A percentile compares a stretch with the other conserved stretches of the same genome.
Conservation (phyloP, 2,888 invertebrate species). For the Pandemis cinnamomeana region DNA sequence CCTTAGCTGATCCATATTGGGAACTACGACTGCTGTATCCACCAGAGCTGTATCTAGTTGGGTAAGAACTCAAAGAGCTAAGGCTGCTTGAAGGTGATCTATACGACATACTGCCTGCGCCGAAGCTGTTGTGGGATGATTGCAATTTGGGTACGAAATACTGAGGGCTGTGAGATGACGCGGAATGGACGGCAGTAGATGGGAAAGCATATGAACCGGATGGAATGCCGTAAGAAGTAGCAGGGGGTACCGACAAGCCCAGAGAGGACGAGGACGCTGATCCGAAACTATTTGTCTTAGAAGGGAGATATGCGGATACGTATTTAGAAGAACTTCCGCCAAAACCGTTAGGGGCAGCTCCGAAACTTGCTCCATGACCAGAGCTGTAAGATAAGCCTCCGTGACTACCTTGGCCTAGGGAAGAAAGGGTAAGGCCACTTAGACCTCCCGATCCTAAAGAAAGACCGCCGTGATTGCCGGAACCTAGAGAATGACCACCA, state of each 20-base stretch:
- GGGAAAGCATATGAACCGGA: conserved; percentile 57
- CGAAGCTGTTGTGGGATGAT: conserved; percentile 59
- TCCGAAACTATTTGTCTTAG: conserved; percentile 64
- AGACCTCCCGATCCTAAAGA: conserved; percentile 42
- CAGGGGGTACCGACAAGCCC: conserved; percentile 62
- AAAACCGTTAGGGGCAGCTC: conserved; percentile 61
- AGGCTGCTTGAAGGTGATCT: conserved; percentile 63
- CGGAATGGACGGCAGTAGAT: conserved; percentile 61
- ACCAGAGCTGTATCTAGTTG: conserved; percentile 67
- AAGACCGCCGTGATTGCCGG: conserved; percentile 50
- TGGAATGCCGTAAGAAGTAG: conserved; percentile 68
- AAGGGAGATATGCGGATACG: conserved; percentile 61
- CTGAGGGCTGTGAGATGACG: conserved; percentile 68
- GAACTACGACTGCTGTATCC: conserved; percentile 59
- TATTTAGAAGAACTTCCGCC: conserved; percentile 67
- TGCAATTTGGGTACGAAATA: conserved; percentile 67
- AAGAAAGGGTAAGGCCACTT: conserved; percentile 46
- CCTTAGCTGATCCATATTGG: conserved; percentile 67
- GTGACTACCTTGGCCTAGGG: conserved; percentile 28
- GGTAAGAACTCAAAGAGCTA: conserved; percentile 65
- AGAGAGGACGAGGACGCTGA: conserved; percentile 66
- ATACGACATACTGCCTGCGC: conserved; percentile 68
- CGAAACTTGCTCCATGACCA: conserved; percentile 62
- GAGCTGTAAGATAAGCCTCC: conserved; percentile 57
- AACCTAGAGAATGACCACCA: conserved; percentile 27